Conservation (phyloP, 2,888 invertebrate genomes). For the Mesorhabditis sp. region DNA sequence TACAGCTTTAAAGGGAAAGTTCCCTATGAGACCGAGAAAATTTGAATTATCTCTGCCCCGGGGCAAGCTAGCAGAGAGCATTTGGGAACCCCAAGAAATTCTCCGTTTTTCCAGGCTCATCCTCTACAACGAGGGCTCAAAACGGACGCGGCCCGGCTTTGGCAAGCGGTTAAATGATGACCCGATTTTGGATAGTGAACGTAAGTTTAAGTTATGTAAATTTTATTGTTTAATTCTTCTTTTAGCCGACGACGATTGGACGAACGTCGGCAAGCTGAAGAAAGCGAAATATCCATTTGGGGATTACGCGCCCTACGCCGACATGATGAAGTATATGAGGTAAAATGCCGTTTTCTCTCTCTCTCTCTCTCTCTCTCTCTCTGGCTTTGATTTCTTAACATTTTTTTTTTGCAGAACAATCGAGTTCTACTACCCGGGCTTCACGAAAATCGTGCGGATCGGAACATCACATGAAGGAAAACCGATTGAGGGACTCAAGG, state of each 20-base stretch:
- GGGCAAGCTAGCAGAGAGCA: background rate
- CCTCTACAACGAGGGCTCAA: constrained; percentile 29
- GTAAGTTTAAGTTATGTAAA: constrained; percentile 14
- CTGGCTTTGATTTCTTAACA: background rate
- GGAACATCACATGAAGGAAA: constrained; percentile 55
- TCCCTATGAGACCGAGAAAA: background rate
- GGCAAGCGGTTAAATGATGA: constrained; percentile 33
- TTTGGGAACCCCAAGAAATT: no score
- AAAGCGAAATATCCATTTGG: constrained; percentile 49
- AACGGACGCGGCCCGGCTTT: constrained; percentile 7
- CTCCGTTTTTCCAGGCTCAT: constrained; percentile 25
- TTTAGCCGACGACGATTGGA: constrained; percentile 28
- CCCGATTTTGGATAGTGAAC: constrained; percentile 40
- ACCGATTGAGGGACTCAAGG: constrained; percentile 54
- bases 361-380: constrained; percentile 8
- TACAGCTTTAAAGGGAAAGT: background rate
- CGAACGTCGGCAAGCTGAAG: constrained; percentile 34
- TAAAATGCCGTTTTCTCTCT: background rate
- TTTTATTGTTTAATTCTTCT: no score
- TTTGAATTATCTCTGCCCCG: background rate
- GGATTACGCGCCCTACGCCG: constrained; percentile 49
- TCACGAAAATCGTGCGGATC: constrained; percentile 48
- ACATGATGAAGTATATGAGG: constrained; percentile 50
- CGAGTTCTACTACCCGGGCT: constrained; percentile 52
- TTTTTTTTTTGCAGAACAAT: constrained; percentile 24